A percentile compares a stretch with the other conserved stretches of the same genome.
These are phyloP conservation scores for Chlorospingus semifuscus DNA, from an alignment of 2,797 vertebrate genomes.

Conservation along the genomic window DNA sequence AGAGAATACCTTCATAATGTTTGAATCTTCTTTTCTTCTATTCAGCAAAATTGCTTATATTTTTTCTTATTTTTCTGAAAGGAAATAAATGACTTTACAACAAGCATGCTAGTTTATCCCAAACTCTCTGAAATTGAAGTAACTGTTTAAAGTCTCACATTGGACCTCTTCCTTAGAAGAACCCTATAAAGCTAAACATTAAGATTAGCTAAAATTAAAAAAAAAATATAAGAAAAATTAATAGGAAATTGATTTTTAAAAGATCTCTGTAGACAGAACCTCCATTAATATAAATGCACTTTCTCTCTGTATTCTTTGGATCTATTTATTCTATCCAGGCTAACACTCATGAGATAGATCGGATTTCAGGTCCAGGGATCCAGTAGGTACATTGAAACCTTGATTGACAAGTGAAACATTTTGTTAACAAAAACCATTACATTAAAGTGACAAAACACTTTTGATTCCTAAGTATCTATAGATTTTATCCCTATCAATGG, in stretches of 20 bases:
- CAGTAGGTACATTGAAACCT: neutral
- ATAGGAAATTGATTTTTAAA: neutral
- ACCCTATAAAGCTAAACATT: neutral
- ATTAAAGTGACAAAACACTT: neutral
- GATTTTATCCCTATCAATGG: neutral
- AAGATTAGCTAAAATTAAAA: neutral
- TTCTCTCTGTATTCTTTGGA: neutral
- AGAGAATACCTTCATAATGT: neutral
- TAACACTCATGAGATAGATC: neutral
- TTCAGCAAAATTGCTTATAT: neutral
- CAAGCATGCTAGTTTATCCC: rapidly evolving
- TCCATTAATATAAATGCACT: neutral
- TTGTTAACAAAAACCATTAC: neutral
- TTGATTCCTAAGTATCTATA: neutral
- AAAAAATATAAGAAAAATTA: neutral
- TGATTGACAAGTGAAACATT: neutral
- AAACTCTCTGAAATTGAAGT: neutral
- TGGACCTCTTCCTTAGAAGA: neutral
- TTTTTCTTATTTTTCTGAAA: neutral
- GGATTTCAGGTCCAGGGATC: neutral
- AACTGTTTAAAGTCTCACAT: neutral
- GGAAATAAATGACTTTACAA: neutral
- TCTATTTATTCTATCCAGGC: neutral
- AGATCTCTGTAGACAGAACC: neutral
- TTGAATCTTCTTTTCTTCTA: neutral